A percentile compares a stretch with the other conserved stretches of the same genome.
Conservation (phyloP, 2,113 vertebrate genomes). For the Nannospalax galili region DNA sequence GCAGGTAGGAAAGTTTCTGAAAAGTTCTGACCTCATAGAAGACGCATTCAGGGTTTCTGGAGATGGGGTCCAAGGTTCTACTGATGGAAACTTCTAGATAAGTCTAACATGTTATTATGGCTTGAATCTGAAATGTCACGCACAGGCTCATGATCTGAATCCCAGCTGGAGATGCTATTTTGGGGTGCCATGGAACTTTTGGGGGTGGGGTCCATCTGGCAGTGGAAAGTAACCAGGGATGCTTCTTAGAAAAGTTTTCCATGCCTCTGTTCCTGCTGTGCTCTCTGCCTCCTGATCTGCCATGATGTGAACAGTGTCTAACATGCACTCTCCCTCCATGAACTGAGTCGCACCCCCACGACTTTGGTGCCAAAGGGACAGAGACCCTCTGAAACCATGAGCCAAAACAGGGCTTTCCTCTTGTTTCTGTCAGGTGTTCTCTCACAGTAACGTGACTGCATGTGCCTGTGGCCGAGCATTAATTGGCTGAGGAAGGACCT, state of each 20-base stretch:
- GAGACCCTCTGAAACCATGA: neutral
- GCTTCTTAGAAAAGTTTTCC: neutral
- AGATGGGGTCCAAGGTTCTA: neutral
- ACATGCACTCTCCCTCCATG: neutral
- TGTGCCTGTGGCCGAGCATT: neutral
- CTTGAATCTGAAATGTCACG: neutral
- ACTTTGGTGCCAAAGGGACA: neutral
- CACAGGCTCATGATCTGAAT: neutral
- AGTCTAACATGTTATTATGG: neutral
- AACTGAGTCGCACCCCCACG: neutral
- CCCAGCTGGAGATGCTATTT: neutral
- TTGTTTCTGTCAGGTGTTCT: neutral
- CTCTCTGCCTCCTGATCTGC: neutral
- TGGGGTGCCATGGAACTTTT: neutral
- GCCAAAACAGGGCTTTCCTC: neutral
- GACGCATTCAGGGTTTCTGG: neutral
- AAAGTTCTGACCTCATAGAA: neutral
- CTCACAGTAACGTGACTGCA: neutral
- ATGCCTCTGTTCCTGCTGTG: too few species aligned
- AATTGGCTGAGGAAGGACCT: neutral
- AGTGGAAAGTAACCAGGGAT: too few species aligned
- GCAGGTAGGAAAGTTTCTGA: too few species aligned
- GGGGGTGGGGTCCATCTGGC: neutral
- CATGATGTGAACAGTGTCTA: too few species aligned
- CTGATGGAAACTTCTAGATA: neutral